Conservation (phyloP, 2,797 vertebrate species). For the Nothura maculosa region DNA sequence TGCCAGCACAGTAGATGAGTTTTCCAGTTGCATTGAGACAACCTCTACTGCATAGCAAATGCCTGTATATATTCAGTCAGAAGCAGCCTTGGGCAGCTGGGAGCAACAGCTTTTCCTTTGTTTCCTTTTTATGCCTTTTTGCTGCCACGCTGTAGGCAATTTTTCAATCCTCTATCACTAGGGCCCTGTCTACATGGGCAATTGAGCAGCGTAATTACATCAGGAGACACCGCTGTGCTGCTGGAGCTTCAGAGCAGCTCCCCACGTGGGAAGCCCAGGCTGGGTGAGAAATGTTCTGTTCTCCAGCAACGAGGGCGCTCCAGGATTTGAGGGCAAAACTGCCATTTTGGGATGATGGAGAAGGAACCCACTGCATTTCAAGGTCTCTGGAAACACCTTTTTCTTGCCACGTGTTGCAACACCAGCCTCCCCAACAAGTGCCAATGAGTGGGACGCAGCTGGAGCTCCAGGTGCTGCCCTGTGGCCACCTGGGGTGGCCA, state of each 20-base stretch:
- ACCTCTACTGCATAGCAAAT: not conserved
- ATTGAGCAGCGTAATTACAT: fast-evolving
- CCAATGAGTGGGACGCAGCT: not conserved
- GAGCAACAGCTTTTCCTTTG: not conserved
- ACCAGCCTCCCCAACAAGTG: too few species aligned
- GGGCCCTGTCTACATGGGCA: not conserved
- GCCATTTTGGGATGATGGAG: not conserved
- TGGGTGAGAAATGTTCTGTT: fast-evolving
- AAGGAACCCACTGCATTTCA: not conserved
- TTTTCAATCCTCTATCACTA: fast-evolving
- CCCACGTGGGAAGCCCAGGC: fast-evolving
- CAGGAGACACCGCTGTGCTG: not conserved
- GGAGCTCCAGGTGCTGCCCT: fast-evolving
- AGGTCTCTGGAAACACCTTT: not conserved
- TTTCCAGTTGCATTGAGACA: not conserved
- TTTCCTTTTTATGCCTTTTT: not conserved
- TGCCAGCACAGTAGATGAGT: not conserved
- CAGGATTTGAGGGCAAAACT: not conserved
- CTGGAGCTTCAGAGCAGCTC: not conserved
- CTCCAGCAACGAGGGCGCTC: not conserved
- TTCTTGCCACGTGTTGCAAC: not conserved
- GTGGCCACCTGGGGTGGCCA: not conserved
- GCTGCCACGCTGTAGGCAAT: not conserved
- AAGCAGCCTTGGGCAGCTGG: not conserved
- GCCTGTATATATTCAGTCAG: not conserved